Base-by-base conservation (phyloP, 2,113 vertebrate species). In the Pao palembangensis region DNA sequence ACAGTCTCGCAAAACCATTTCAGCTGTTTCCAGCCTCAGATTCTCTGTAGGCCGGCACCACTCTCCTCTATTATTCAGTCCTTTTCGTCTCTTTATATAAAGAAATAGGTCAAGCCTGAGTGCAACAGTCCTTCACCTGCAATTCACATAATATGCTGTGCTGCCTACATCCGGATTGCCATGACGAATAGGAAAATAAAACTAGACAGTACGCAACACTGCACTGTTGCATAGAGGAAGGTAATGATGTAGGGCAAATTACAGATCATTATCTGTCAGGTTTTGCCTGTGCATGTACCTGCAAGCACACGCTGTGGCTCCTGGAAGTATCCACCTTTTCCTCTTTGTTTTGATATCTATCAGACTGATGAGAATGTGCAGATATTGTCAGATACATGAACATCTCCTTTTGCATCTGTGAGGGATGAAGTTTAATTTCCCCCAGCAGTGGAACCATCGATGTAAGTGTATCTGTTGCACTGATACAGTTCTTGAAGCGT, bases 51-150 rank as follows among this genome's bases (percentile, higher is more conserved):
- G 60, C 82, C 76, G 55, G 67, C 16, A 62, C 4, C n/a, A 12
- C 68, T 63, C 71, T 81, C 68, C 62, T 89, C 71, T 62, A 89
- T 89, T 80, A 89, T 87, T 86, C 76, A 88, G 76, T 60, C 47
- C 16, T n/a, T 63, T 19, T 16, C 64, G 41, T 63, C 13, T 23
- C 13, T 51, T 2, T 28, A 25, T 71, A 58, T 68, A 18, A 65
- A 65, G 75, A 86, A 82, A 49, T 81, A 63, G 78, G 74, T 65
- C 72, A 76, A 69, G 75, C 48, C 68, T 64, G 51, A 5, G 18
- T 8, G 42, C 69, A 73, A 57, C 63, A 68, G 60, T 14, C 51
- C 55, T 64, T 61, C 74, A 80, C 78, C 76, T 76, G 76, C 70
- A 79, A 10, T 65, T 71, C 69, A 60, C 64, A 71, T 72, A 43